These are phyloP conservation scores for Spatula clypeata DNA, from an alignment of 2,797 vertebrate species.

Conservation along the genomic window DNA sequence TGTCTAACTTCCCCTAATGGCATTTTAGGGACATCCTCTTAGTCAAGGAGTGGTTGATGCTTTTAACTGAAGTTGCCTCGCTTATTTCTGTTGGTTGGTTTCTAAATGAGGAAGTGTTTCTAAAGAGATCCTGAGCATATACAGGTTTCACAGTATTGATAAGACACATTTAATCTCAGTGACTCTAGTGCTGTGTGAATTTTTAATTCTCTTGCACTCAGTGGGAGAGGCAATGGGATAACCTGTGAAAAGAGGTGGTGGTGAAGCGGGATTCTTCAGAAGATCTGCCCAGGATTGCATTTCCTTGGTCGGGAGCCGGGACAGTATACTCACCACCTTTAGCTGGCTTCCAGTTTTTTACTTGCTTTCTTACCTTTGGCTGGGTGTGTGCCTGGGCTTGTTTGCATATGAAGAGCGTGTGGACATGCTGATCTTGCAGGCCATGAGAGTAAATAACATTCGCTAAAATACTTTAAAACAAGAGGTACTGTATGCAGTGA, in stretches of 20 bases:
- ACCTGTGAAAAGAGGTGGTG: not conserved
- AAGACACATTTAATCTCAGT: not conserved
- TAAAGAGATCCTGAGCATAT: not conserved
- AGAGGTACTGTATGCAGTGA: not conserved
- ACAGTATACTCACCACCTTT: not conserved
- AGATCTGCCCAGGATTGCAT: not conserved
- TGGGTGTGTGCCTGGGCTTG: not conserved
- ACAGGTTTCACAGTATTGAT: not conserved
- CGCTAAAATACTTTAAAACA: not conserved
- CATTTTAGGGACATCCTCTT: not conserved
- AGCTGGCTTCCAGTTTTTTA: not conserved
- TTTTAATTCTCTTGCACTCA: not conserved
- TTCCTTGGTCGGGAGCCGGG: not conserved
- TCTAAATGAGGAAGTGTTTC: not conserved
- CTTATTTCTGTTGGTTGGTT: not conserved
- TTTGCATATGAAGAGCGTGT: not conserved
- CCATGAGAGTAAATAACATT: not conserved
- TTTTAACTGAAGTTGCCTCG: not conserved
- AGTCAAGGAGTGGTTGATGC: not conserved
- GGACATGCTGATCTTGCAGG: not conserved
- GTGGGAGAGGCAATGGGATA: not conserved
- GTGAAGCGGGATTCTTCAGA: not conserved
- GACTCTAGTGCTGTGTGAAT: not conserved
- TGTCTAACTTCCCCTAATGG: not conserved
- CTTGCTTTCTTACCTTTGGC: not conserved